Base-by-base conservation (phyloP, 2,888 invertebrate species). In the Ophraella communa region DNA sequence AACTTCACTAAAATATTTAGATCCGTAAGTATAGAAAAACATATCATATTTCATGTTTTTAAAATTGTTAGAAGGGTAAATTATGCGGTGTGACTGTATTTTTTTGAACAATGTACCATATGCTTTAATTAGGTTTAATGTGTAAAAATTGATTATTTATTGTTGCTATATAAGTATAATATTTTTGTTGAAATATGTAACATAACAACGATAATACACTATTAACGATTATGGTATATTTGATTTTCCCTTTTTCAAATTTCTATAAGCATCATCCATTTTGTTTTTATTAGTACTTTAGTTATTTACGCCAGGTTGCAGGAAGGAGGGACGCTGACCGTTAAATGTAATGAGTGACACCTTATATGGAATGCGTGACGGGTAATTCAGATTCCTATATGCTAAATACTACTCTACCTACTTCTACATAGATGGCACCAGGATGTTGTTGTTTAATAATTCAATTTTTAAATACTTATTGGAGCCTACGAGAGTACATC, bases 111-210 rank as follows among this genome's bases (percentile, higher is more conserved):
- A 44, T 71, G 71, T 71, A 73, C 42, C 33, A 71, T 73, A 70
- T 66, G 71, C 71, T 72, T 71, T 57, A 63, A 64, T 39, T 70
- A 71, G 64, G 55, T 45, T 59, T 64, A 66, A 45, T 58, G 60
- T 72, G 68, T 73, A 71, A 68, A 71, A 66, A 72, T 60, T 65
- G 52, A 68, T 69, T 61, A 69, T 69, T 69, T 60, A 52, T 53
- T 70, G 71, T 73, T 73, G 71, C 71, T 69, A 71, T 64, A 64
- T 65, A 65, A 68, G 53, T 65, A 66, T 62, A 63, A 54, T 68
- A 70, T 65, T 70, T 68, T 67, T 73, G 73, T 72, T 72, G 73
- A 67, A 51, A 63, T 67, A 66, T 73, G 73, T 75, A 75, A 70
- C 64, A 70, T 70, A 64, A 70, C 70, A 70, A 68, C 70, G 70